These are phyloP conservation scores for Schizaphis graminum DNA, from an alignment of 2,888 invertebrate genomes.

Conservation along the genomic window DNA sequence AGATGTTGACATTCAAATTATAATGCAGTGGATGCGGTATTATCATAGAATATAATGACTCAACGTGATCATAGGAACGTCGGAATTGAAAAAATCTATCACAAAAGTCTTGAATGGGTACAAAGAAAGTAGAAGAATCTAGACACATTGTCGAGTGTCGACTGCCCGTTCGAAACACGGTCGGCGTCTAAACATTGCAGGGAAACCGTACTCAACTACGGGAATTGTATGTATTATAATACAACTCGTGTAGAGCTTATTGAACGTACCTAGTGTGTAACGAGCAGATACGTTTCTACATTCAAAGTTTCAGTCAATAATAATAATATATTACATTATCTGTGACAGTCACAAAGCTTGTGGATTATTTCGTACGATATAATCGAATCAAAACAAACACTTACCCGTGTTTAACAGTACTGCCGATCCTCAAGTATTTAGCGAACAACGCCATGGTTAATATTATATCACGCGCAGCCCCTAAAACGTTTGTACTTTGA, in stretches of 20 bases:
- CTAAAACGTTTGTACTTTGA: background rate
- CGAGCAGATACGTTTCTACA: background rate
- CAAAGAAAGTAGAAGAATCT: no score
- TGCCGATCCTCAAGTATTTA: slow-evolving; percentile 2
- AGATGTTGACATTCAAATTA: background rate
- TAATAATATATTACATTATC: background rate
- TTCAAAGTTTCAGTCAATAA: background rate
- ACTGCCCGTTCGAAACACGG: background rate
- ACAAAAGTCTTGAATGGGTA: background rate
- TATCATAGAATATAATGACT: background rate
- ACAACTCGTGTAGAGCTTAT: background rate
- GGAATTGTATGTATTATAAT: background rate
- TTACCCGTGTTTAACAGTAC: slow-evolving; percentile 22
- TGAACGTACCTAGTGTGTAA: background rate
- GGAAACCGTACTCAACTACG: background rate
- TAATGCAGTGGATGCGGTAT: background rate
- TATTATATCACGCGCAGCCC: background rate
- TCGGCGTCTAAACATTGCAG: background rate
- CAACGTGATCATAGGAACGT: background rate
- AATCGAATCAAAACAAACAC: background rate
- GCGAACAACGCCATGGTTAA: slow-evolving; percentile 19
- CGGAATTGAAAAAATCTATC: background rate
- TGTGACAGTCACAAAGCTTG: background rate
- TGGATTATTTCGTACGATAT: background rate
- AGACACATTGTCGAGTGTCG: background rate